Evolutionary conservation across 2,113 vertebrate genomes (phyloP).

Genomic region (Pachypanchax playfairii): DNA sequence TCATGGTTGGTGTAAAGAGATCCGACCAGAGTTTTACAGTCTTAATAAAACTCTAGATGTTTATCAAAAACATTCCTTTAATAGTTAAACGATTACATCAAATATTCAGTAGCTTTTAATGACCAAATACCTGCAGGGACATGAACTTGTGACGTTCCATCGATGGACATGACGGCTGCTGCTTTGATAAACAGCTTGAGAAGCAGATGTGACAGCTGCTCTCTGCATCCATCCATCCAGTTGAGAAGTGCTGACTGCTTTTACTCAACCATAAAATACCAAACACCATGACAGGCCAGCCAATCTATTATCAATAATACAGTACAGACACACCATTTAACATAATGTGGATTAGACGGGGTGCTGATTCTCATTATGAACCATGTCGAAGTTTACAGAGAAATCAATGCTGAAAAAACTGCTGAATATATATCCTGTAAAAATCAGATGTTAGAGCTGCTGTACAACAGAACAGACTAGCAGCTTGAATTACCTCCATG

Average conservation of each 20-base stretch:
- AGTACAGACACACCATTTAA: constrained; percentile 45
- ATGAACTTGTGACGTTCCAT: too few species aligned
- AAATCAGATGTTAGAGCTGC: constrained; percentile 31
- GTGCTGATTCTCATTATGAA: constrained; percentile 47
- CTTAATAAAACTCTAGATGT: too few species aligned
- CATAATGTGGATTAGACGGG: constrained; percentile 44
- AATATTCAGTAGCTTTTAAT: background rate
- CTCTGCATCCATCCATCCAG: constrained; percentile 9
- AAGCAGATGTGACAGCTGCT: constrained; percentile 8
- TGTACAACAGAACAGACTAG: background rate
- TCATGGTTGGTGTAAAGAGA: too few species aligned
- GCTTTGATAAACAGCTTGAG: background rate
- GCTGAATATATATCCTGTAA: constrained; percentile 39
- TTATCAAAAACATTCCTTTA: too few species aligned
- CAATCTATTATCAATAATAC: constrained; percentile 48
- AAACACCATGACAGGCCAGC: constrained; percentile 19
- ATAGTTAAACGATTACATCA: background rate
- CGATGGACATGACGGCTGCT: background rate
- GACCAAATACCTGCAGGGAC: background rate
- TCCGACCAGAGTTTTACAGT: too few species aligned
- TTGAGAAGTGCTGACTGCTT: constrained; percentile 40
- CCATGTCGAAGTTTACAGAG: constrained; percentile 30
- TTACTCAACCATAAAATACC: constrained; percentile 41
- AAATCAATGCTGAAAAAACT: constrained; percentile 56
- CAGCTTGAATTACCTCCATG: constrained; percentile 5